phyloP scores from a whole-genome alignment of 92 coral and sea anemone species.

The Anthopleura xanthogrammica region DNA sequence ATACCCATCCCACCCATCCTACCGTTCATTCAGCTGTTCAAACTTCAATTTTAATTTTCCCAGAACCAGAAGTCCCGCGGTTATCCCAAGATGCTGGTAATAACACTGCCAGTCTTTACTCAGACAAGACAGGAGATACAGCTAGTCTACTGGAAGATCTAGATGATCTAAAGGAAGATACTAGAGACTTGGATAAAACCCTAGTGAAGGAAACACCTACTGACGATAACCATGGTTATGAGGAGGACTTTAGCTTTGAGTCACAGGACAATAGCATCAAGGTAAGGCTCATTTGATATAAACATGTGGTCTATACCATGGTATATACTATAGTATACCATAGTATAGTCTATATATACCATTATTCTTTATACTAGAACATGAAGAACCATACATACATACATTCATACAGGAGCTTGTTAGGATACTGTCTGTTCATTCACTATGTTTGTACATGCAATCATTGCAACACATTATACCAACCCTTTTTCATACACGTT shows the following conservation, averaged over 20 bases:
- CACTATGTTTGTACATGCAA: no score
- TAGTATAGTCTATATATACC: no score
- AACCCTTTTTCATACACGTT: no score
- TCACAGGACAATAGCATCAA: slow-evolving; percentile 30
- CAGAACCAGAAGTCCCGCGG: background rate
- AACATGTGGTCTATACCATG: background rate
- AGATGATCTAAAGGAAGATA: slow-evolving; percentile 49
- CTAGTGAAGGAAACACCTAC: slow-evolving; percentile 51
- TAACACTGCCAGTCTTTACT: slow-evolving; percentile 78
- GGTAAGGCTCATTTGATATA: background rate
- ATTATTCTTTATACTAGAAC: no score
- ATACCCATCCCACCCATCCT: background rate
- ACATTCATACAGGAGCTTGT: no score
- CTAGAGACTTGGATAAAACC: slow-evolving; percentile 53
- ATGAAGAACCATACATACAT: no score
- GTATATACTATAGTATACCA: no score
- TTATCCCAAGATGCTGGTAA: slow-evolving; percentile 24
- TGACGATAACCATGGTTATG: slow-evolving; percentile 45
- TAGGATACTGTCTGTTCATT: no score
- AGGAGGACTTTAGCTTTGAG: slow-evolving; percentile 77
- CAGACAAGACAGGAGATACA: slow-evolving; percentile 53
- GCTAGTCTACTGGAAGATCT: slow-evolving; percentile 54
- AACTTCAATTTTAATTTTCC: background rate
- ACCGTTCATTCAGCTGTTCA: background rate
- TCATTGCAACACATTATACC: no score